Evolutionary conservation across 23 tunicate species (phyloP).

Genomic region (Botrylloides violaceus): DNA sequence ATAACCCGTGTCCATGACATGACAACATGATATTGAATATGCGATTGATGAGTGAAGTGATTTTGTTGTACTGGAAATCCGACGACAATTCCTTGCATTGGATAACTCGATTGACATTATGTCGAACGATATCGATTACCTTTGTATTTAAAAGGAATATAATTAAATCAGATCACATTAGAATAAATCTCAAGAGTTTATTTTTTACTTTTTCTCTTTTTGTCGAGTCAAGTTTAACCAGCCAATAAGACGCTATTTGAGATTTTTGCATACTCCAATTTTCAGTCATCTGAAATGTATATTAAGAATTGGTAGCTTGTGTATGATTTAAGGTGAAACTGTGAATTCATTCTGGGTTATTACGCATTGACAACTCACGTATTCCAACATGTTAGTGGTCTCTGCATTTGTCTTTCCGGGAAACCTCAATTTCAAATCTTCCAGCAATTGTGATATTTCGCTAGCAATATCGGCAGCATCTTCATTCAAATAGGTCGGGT

Average conservation of each 20-base stretch:
- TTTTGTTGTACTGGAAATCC: constrained; percentile 31
- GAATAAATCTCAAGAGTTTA: neutral
- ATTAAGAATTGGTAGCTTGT: too few species aligned
- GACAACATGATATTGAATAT: constrained; percentile 69
- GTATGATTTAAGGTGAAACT: neutral
- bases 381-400: constrained; percentile 43
- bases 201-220: constrained; percentile 67
- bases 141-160: neutral
- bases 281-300: constrained; percentile 41
- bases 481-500: neutral
- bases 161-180: neutral
- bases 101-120: constrained; percentile 49
- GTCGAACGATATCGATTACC: constrained; percentile 86
- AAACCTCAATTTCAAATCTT: constrained; percentile 59
- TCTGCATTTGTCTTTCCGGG: constrained; percentile 71
- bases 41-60: constrained; percentile 42
- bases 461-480: neutral
- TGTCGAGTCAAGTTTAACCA: constrained; percentile 66
- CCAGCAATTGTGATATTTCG: constrained; percentile 36
- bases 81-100: constrained; percentile 30
- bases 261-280: constrained; percentile 74
- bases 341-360: neutral
- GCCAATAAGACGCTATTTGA: constrained; percentile 71
- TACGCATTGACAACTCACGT: constrained; percentile 22
- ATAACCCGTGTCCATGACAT: constrained; percentile 80